These are phyloP conservation scores for Tanaodytes sp. DNA, from an alignment of 2,888 invertebrate species.

Conservation along the genomic window DNA sequence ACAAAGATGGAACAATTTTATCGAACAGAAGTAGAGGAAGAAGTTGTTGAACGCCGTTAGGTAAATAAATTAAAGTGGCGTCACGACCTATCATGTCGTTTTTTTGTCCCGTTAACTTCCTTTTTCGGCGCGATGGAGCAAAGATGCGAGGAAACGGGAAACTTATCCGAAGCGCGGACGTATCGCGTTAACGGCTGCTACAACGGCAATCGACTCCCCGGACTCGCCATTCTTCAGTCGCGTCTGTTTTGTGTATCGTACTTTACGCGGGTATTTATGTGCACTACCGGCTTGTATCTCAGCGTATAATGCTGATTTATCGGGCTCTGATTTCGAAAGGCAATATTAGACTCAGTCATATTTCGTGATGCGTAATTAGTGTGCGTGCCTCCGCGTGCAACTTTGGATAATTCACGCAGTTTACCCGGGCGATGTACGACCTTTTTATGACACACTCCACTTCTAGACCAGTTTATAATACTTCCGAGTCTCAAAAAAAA, in stretches of 20 bases:
- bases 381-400: constrained; percentile 30
- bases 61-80: constrained; percentile 14
- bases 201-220: constrained; percentile 35
- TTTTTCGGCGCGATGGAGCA: constrained; percentile 27
- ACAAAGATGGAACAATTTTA: too few species aligned
- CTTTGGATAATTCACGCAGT: constrained; percentile 37
- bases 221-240: constrained; percentile 38
- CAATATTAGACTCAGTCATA: constrained; percentile 47
- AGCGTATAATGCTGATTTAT: constrained; percentile 41
- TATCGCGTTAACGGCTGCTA: constrained; percentile 43
- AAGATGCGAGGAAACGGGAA: constrained; percentile 28
- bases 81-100: constrained; percentile 23
- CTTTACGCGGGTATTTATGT: constrained; percentile 41
- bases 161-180: constrained; percentile 38
- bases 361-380: constrained; percentile 41
- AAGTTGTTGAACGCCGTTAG: too few species aligned
- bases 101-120: constrained; percentile 19
- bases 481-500: too few species aligned
- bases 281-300: constrained; percentile 34
- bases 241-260: constrained; percentile 44
- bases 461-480: constrained; percentile 7
- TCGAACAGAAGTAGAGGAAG: too few species aligned
- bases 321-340: constrained; percentile 42
- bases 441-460: constrained; percentile 19
- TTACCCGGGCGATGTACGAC: constrained; percentile 13